These are phyloP conservation scores for Auanema freiburgensis DNA, from an alignment of 2,888 invertebrate genomes.

Conservation along the genomic window DNA sequence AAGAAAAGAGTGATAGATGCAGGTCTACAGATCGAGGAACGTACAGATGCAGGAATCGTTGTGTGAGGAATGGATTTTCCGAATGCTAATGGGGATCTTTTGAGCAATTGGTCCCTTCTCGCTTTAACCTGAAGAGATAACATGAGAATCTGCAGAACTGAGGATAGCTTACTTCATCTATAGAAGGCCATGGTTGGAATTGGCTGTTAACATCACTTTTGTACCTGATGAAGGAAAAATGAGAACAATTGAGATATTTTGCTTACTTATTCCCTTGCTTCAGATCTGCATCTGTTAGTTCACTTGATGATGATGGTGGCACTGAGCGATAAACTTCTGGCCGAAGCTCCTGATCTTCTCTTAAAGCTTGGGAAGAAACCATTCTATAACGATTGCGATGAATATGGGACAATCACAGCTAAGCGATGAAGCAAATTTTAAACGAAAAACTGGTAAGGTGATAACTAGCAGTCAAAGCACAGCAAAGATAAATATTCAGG, in stretches of 20 bases:
- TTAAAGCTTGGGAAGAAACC: slow-evolving; percentile 17
- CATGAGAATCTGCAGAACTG: neutral
- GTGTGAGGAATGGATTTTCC: slow-evolving; percentile 8
- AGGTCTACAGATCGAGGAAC: neutral
- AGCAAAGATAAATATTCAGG: too few relatives aligned
- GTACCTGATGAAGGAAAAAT: too few relatives aligned
- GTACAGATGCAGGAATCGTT: slow-evolving; percentile 11
- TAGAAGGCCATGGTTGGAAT: slow-evolving; percentile 62
- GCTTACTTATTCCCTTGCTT: slow-evolving; percentile 12
- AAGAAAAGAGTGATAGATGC: neutral
- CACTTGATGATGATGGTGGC: neutral
- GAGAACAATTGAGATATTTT: too few relatives aligned
- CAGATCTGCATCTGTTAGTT: slow-evolving; percentile 10
- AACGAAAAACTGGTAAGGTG: slow-evolving; percentile 6
- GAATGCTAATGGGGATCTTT: slow-evolving; percentile 18
- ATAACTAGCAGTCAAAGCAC: slow-evolving; percentile 1
- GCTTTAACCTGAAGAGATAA: slow-evolving; percentile 29
- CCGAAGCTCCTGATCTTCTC: slow-evolving; percentile 5
- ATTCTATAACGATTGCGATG: slow-evolving; percentile 11
- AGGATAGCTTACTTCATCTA: slow-evolving; percentile 51
- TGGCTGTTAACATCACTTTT: slow-evolving; percentile 39
- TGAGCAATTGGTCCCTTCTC: slow-evolving; percentile 29
- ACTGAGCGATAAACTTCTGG: neutral
- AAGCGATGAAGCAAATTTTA: neutral
- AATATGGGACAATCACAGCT: neutral